Evolutionary conservation across 1,140 invertebrate species (phyloP).

Genomic region (Hyphantria cunea): DNA sequence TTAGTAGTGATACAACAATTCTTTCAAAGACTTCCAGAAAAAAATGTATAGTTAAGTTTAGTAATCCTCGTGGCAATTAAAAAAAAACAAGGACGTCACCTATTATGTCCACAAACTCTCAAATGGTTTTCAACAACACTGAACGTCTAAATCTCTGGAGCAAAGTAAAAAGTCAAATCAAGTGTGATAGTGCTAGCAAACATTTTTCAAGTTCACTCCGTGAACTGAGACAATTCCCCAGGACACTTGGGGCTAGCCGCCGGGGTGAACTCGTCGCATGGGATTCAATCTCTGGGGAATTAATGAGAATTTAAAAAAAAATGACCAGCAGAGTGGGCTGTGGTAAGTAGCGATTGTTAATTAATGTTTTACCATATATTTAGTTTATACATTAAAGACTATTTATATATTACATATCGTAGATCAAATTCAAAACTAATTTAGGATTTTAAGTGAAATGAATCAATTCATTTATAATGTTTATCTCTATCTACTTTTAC

Average conservation of each 20-base stretch:
- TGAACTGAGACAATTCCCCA: conserved; percentile 47
- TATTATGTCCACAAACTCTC: too few relatives aligned
- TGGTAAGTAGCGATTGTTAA: background rate
- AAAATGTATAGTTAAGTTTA: too few relatives aligned
- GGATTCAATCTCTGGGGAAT: conserved; percentile 80
- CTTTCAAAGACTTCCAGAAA: too few relatives aligned
- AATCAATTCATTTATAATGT: too few relatives aligned
- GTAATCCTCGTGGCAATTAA: background rate
- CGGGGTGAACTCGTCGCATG: conserved; percentile 52
- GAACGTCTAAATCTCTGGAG: background rate
- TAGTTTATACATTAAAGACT: too few relatives aligned
- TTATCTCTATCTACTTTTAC: too few relatives aligned
- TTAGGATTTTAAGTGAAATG: too few relatives aligned
- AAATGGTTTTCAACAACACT: background rate
- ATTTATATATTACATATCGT: too few relatives aligned
- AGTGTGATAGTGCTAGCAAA: conserved; percentile 36
- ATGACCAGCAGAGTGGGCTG: conserved; percentile 5
- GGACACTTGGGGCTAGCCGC: conserved; percentile 45
- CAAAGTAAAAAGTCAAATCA: conserved; percentile 13
- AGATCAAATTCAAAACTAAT: too few relatives aligned
- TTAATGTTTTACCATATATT: too few relatives aligned
- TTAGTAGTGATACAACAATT: too few relatives aligned
- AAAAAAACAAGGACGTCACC: background rate
- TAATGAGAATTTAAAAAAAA: conserved; percentile 64
- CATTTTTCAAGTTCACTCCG: conserved; percentile 58